Conservation (phyloP, 2,888 invertebrate genomes). For the Meliscaeva auricollis region DNA sequence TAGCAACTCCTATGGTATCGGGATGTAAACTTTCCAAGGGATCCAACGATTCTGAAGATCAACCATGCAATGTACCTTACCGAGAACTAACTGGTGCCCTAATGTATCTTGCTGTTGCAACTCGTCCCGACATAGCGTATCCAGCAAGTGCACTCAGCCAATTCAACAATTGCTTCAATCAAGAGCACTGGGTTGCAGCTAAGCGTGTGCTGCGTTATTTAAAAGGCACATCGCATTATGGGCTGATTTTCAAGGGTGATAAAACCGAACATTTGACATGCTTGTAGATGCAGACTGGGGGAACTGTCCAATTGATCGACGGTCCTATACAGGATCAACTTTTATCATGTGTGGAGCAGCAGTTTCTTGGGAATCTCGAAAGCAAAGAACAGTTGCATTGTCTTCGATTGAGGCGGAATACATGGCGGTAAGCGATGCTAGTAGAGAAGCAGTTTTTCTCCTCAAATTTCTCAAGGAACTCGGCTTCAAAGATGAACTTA, state of each 20-base stretch:
- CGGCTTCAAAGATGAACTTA: constrained; percentile 8
- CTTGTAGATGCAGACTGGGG: constrained; percentile 3
- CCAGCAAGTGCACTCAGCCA: constrained; percentile 40
- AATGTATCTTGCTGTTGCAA: constrained; percentile 27
- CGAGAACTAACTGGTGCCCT: constrained; percentile 14
- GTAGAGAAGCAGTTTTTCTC: constrained; percentile 38
- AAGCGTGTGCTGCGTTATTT: constrained; percentile 25
- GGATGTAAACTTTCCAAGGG: constrained; percentile 26
- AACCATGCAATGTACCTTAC: constrained; percentile 7
- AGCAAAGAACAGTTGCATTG: constrained; percentile 15
- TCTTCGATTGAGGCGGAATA: constrained; percentile 37
- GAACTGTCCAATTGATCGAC: constrained; percentile 37
- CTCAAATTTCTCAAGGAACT: constrained; percentile 14
- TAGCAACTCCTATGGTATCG: constrained; percentile 57
- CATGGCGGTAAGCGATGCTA: constrained; percentile 33
- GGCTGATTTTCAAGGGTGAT: neutral
- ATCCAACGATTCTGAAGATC: constrained; percentile 14
- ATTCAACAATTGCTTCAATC: constrained; percentile 34
- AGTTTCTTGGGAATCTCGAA: constrained; percentile 31
- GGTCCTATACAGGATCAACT: constrained; percentile 36
- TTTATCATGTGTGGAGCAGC: constrained; percentile 16
- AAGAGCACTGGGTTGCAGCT: constrained; percentile 21
- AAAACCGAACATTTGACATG: neutral
- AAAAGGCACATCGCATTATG: constrained; percentile 22
- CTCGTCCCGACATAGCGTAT: constrained; percentile 26